Percentiles rank a stretch among this genome's conserved stretches.
phyloP scores from a whole-genome alignment of 2,888 invertebrate species.

The Acanthococcus lagerstroemiae region DNA sequence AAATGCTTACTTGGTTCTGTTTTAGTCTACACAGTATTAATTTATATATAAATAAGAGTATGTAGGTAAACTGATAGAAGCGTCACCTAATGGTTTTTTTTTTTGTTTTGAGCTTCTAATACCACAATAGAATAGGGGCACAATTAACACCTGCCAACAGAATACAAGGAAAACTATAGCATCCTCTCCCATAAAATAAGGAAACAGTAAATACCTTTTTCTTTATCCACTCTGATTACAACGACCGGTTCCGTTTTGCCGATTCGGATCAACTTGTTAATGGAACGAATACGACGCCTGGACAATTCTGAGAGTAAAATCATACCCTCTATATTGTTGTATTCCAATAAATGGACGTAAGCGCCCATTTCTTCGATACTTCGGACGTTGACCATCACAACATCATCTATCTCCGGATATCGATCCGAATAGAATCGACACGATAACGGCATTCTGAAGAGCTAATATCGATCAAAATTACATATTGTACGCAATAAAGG shows the following conservation, averaged over 20 bases:
- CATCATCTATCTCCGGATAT: slow-evolving; percentile 98
- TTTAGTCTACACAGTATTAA: too few species aligned
- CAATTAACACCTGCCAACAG: too few species aligned
- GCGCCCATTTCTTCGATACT: slow-evolving; percentile 99
- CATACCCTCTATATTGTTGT: slow-evolving; percentile 99
- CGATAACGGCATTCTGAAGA: slow-evolving; percentile 68
- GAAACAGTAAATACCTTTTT: slow-evolving; percentile 63
- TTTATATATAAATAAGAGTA: too few species aligned
- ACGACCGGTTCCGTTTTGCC: slow-evolving; percentile 98
- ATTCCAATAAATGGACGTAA: slow-evolving; percentile 93
- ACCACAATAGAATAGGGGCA: too few species aligned
- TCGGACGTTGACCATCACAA: slow-evolving; percentile 97
- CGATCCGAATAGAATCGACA: slow-evolving; percentile 96
- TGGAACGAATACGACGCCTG: slow-evolving; percentile 94
- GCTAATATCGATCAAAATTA: too few species aligned
- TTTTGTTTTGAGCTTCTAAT: too few species aligned
- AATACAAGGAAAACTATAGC: too few species aligned
- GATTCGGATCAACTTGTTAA: slow-evolving; percentile 96
- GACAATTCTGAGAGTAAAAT: slow-evolving; percentile 96
- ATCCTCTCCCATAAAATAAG: too few species aligned
- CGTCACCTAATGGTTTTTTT: not conserved
- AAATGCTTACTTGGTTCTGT: too few species aligned
- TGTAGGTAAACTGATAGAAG: too few species aligned
- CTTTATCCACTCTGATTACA: slow-evolving; percentile 97
- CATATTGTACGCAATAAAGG: too few species aligned